Evolutionary conservation across 2,113 vertebrate species (phyloP).

Genomic region (Odontesthes bonariensis): DNA sequence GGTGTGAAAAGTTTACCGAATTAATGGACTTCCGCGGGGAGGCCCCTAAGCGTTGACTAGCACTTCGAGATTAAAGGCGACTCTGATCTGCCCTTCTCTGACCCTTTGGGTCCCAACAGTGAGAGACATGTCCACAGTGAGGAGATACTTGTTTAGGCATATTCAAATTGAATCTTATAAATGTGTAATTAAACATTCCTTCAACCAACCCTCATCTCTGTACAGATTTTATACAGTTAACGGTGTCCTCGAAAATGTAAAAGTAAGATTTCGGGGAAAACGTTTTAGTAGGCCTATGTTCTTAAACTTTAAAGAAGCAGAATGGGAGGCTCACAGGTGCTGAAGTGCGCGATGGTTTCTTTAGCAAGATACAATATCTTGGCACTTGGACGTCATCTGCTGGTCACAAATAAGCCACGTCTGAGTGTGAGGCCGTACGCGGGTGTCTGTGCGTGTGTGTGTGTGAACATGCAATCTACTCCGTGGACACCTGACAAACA

Average conservation of each 20-base stretch:
- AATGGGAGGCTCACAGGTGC: constrained; percentile 21
- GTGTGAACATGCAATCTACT: background rate
- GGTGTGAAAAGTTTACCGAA: constrained; percentile 82
- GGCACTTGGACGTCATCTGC: constrained; percentile 72
- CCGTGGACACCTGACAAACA: constrained; percentile 62
- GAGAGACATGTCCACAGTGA: background rate
- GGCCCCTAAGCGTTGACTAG: constrained; percentile 78
- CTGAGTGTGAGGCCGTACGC: background rate
- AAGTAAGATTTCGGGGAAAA: background rate
- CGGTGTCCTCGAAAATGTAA: background rate
- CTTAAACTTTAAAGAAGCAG: no score
- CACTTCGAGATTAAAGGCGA: constrained; percentile 81
- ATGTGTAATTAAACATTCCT: background rate
- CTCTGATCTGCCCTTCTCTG: constrained; percentile 65
- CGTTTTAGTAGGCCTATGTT: no score
- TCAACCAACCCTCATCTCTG: background rate
- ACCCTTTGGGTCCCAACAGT: constrained; percentile 46
- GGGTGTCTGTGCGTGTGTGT: background rate
- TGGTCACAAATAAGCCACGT: constrained; percentile 38
- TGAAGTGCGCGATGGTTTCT: background rate
- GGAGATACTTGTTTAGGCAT: background rate
- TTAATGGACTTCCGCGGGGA: constrained; percentile 82
- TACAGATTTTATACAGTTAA: background rate
- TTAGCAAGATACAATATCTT: constrained; percentile 2
- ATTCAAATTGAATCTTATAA: background rate